Evolutionary conservation across 2,888 invertebrate genomes (phyloP), one percentile per base, ranked within the genome.

Genomic region (Acronicta alni): DNA sequence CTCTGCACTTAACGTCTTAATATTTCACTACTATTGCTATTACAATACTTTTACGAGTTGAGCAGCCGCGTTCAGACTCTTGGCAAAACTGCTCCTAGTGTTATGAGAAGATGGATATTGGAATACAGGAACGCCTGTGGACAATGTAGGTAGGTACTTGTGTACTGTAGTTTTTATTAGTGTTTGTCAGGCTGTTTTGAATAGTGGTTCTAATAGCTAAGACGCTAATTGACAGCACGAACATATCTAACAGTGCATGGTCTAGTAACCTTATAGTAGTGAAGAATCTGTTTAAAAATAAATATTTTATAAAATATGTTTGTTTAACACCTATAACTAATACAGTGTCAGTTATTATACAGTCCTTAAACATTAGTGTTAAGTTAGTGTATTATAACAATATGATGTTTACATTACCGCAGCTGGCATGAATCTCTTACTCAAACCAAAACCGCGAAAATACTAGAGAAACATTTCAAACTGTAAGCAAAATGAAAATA

Each of bases 401-500:
- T 2, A 14, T 14, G 7, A 35, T 35, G 35, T n/a, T 35, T n/a
- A 35, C 20, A 20, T 42, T n/a, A 20, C 8, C 20, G 20, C 3
- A n/a, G 6, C n/a, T 20, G 14, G n/a, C 3, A 20, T 7, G 8
- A 5, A 20, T 18, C 7, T n/a, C 35, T 45, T 12, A 32, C 12
- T 17, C 35, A 26, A 38, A 42, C 57, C 15, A 67, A 43, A 32
- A 55, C 15, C 14, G 12, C 26, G 47, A 42, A 32, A 49, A 46
- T 30, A 26, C 23, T 38, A 45, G 63, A 72, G 81, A 79, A 82
- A 81, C 77, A 78, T 85, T 85, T 82, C 73, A 79, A 77, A 81
- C 77, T 69, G 76, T 75, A 79, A 80, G 80, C n/a, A 66, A 61
- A 79, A 78, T 68, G 81, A 81, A 81, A 82, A 81, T 75, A 81